These are phyloP conservation scores for Daphoenositta chrysoptera DNA, from an alignment of 2,113 vertebrate species.

Conservation along the genomic window DNA sequence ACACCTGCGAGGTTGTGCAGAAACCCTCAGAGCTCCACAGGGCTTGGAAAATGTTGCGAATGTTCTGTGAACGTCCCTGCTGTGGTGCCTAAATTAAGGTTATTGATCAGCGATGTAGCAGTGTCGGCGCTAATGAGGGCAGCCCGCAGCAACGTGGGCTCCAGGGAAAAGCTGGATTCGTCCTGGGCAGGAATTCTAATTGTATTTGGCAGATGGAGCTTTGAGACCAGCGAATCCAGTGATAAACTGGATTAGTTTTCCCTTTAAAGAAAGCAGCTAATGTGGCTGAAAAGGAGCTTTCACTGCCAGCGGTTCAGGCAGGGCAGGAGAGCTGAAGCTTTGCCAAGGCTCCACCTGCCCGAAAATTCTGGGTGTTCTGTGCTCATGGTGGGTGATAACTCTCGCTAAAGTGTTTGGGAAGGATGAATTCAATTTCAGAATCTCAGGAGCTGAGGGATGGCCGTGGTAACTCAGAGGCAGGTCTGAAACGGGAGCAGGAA, in stretches of 20 bases:
- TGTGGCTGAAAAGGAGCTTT: neutral
- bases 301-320: neutral
- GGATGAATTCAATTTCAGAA: neutral
- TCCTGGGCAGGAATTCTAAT: neutral
- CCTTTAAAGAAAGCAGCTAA: neutral
- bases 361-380: fast-evolving
- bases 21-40: neutral
- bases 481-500: neutral
- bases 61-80: fast-evolving
- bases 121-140: neutral
- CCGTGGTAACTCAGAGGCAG: fast-evolving
- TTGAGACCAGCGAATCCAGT: neutral
- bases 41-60: fast-evolving
- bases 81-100: neutral
- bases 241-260: neutral
- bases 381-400: fast-evolving
- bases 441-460: neutral
- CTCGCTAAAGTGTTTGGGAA: neutral
- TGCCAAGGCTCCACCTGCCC: neutral
- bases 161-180: neutral
- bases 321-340: neutral
- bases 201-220: constrained; percentile 12
- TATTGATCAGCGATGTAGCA: neutral
- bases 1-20: neutral
- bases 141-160: neutral